phyloP scores from a whole-genome alignment of 2,113 vertebrate genomes.

The Limanda limanda region DNA sequence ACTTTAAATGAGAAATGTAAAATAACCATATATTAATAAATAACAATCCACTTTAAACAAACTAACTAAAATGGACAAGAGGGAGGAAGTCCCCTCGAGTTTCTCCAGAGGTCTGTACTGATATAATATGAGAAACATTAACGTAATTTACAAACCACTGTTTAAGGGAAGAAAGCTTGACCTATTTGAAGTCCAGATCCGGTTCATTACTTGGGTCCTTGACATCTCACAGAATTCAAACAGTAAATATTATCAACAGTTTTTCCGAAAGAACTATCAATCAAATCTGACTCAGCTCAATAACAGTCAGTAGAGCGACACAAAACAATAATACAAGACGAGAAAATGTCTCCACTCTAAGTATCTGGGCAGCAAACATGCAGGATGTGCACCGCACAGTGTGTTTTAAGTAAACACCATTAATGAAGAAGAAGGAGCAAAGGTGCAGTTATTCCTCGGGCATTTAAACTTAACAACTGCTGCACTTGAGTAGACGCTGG shows the following conservation, averaged over 20 bases:
- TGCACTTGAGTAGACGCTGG: slow-evolving; percentile 5
- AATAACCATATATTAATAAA: no score
- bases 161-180: background rate
- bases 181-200: background rate
- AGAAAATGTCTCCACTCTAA: background rate
- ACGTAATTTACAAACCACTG: background rate
- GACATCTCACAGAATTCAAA: background rate
- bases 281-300: slow-evolving; percentile 3
- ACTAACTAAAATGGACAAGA: background rate
- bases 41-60: no score
- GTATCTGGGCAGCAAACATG: background rate
- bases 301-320: background rate
- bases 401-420: background rate
- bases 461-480: slow-evolving; percentile 13
- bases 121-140: slow-evolving; percentile 6
- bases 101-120: slow-evolving; percentile 7
- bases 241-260: background rate
- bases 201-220: background rate
- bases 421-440: slow-evolving; percentile 10
- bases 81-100: background rate
- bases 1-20: no score
- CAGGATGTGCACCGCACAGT: slow-evolving; percentile 1
- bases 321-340: background rate
- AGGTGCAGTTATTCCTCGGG: background rate
- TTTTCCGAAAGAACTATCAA: background rate